Conservation (phyloP, 2,888 invertebrate genomes). For the Pecten maximus region DNA sequence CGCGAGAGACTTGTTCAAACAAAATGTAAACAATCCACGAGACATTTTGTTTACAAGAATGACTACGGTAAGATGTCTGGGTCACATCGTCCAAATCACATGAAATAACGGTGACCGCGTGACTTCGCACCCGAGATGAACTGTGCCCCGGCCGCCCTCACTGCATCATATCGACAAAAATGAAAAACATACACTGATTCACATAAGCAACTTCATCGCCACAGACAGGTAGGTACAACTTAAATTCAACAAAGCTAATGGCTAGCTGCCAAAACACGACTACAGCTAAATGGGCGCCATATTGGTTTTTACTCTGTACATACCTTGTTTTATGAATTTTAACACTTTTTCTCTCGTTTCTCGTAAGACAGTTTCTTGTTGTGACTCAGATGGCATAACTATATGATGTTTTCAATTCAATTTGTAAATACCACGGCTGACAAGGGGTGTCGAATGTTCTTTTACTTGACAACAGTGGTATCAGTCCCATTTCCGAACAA, state of each 20-base stretch:
- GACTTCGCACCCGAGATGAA: neutral
- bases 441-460: neutral
- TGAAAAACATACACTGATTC: neutral
- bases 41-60: neutral
- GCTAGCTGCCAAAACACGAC: constrained; percentile 5
- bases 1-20: neutral
- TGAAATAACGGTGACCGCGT: constrained; percentile 32
- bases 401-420: constrained; percentile 26
- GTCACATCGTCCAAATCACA: constrained; percentile 26
- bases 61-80: neutral
- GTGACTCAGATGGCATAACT: constrained; percentile 22
- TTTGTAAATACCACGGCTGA: constrained; percentile 29
- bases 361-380: constrained; percentile 21
- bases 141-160: neutral
- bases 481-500: constrained; percentile 43
- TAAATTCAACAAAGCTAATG: neutral
- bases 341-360: constrained; percentile 33
- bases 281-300: constrained; percentile 35
- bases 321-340: constrained; percentile 35
- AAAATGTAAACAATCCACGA: neutral
- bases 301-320: constrained; percentile 27
- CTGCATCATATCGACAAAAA: constrained; percentile 17
- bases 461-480: constrained; percentile 15
- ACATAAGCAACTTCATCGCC: neutral
- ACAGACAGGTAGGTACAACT: neutral